Base-by-base conservation (phyloP, 2,797 vertebrate genomes). In the Zenarchopterus dispar region DNA sequence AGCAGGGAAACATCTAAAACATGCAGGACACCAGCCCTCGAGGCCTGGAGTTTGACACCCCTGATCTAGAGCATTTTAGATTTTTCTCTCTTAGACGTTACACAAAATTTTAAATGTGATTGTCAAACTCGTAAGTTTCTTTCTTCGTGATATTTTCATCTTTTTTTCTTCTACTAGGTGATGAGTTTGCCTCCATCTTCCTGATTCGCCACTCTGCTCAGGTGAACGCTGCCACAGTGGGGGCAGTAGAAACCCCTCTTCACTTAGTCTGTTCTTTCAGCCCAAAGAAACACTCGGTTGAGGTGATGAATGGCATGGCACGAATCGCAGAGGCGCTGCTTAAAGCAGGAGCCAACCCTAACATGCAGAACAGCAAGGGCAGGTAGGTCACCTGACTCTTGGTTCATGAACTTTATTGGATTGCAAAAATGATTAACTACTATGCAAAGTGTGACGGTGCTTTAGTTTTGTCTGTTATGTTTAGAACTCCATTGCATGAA, bases 321-420 rank as follows among this genome's bases (percentile, higher is more conserved):
- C 93, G 86, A 31, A 98, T 99, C 1, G 94, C 98, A 0, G 95
- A 97, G 84, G 94, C 95, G 49, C 94, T 99, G 60, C 88, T 99
- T 19, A 95, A 96, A 84, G 93, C 96, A 0, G 96, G 97, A 15
- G 97, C 97, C 75, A 99, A 99, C 68, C 95, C 96, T 16, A 99
- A 98, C 89, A 98, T 97, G 96, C 97, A 99, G 64, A 97, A 99
- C 91, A 95, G 65, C 91, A 95, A 92, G 90, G 97, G 97, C 91
- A 95, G 97, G 98, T 96, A 70, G 84, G 90, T 82, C 24, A 39
- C 13, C 4, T 31, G 21, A 26, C n/a, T 36, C 19, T 3, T 5
- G 24, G 5, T 44, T 53, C 8, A 11, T 42, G 6, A 21, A 10
- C 1, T 7, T 16, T 3, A 21, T 8, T 17, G 8, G n/a, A n/a